Percentiles rank a stretch among this genome's conserved stretches.
These are phyloP conservation scores for Halictus ligatus DNA, from an alignment of 2,888 invertebrate species.

Conservation along the genomic window DNA sequence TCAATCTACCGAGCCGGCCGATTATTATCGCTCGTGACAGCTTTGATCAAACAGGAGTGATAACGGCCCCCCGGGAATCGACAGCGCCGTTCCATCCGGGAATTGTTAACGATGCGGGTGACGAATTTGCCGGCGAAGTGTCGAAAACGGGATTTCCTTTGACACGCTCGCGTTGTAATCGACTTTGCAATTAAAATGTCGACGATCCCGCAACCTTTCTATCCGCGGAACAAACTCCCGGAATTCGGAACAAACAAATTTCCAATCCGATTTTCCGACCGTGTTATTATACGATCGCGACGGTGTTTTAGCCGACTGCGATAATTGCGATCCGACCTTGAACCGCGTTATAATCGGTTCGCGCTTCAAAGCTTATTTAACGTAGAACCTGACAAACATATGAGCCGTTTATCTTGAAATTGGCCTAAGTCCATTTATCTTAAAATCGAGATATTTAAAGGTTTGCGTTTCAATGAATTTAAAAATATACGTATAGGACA, in stretches of 20 bases:
- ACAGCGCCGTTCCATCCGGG: neutral
- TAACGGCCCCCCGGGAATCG: constrained; percentile 15
- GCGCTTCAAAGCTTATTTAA: neutral
- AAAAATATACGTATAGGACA: no score
- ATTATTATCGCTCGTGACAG: constrained; percentile 52
- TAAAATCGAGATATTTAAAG: no score
- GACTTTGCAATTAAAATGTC: neutral
- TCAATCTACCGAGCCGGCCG: constrained; percentile 44
- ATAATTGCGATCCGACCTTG: neutral
- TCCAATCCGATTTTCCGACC: neutral
- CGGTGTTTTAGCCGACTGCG: neutral
- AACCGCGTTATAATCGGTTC: neutral
- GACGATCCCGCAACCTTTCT: neutral
- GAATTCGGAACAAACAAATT: neutral
- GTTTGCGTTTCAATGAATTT: no score
- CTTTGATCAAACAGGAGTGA: constrained; percentile 48
- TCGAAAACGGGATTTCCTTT: neutral
- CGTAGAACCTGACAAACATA: neutral
- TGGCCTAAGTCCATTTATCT: no score
- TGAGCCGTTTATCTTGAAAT: no score
- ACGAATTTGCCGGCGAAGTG: neutral
- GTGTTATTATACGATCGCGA: neutral
- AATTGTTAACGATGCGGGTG: constrained; percentile 19
- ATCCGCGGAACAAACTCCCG: neutral
- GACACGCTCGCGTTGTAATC: neutral